Evolutionary conservation across 2,888 invertebrate species (phyloP).

Genomic region (Chironomus riparius): DNA sequence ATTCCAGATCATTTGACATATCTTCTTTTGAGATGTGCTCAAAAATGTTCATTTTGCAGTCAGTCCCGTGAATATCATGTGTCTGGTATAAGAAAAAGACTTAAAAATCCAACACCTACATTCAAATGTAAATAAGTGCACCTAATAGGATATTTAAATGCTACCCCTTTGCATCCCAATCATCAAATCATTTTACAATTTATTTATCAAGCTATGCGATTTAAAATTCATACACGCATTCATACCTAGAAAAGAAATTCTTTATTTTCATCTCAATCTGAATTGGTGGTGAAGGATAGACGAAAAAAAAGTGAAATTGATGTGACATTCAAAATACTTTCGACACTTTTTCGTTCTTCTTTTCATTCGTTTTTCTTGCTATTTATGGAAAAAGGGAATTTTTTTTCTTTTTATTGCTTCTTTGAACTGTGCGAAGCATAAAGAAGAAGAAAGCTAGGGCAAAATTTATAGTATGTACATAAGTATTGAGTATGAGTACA

Average conservation of each 20-base stretch:
- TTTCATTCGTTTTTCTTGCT: background rate
- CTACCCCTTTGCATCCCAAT: background rate
- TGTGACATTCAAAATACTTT: background rate
- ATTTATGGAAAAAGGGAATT: background rate
- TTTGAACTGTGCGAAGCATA: background rate
- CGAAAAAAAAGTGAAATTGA: background rate
- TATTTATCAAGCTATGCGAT: background rate
- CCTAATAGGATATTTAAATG: no score
- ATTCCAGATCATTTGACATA: no score
- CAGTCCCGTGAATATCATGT: no score
- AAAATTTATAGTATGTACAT: background rate
- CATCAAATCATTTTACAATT: background rate
- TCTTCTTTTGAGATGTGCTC: no score
- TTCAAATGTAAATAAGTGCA: no score
- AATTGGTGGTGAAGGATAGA: background rate
- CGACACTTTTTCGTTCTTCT: background rate
- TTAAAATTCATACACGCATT: no score
- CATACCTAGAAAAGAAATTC: background rate
- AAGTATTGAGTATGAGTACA: background rate
- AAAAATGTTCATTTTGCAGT: no score
- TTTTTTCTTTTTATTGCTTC: background rate
- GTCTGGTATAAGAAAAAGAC: no score
- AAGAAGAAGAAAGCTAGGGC: background rate
- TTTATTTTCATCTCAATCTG: background rate
- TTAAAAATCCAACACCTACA: no score